Base-by-base conservation (phyloP, 1,140 invertebrate species). In the Drosophila sechellia region DNA sequence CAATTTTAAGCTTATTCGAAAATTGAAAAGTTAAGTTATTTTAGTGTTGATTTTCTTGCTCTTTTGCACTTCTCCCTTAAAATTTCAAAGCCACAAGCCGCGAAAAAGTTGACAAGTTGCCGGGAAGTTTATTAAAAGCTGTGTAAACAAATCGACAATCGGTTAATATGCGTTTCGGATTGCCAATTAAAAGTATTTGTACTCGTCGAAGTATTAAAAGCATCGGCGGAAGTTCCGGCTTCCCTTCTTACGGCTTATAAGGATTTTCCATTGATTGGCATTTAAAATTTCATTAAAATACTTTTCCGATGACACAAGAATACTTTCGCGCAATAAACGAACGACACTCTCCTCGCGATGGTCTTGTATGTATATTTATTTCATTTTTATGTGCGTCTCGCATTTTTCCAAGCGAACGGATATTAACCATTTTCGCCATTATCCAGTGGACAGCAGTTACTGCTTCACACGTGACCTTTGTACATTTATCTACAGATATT, bases 391-490 rank as follows among this genome's bases (percentile, higher is more conserved):
- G 27, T 43, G 45, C 8, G 27, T n/a, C 35, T 54, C 37, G 31
- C 34, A 15, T 35, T 57, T 20, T 39, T 48, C 15, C 49, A 17
- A 27, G 11, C 37, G 50, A 35, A 48, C 17, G 54, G 65, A 63
- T 59, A 75, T 86, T 81, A 87, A 87, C 48, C 63, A 71, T 86
- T 73, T 75, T 78, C 50, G 43, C 75, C 57, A 65, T 85, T 77
- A 84, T 87, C 69, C 56, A 40, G 46, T 48, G 54, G 22, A 31
- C 54, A 58, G 63, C 35, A 43, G 46, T 40, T 27, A 43, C 68
- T 42, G 54, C 74, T 54, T 43, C 50, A 58, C 65, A 57, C 60
- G 58, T 75, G 57, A 49, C 55, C 57, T 25, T 42, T 54, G 78
- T 17, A 37, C 31, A 60, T 54, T 58, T 35, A 72, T 59, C 74